These are phyloP conservation scores for Heliconius himera DNA, from an alignment of 1,140 invertebrate species.

Conservation along the genomic window DNA sequence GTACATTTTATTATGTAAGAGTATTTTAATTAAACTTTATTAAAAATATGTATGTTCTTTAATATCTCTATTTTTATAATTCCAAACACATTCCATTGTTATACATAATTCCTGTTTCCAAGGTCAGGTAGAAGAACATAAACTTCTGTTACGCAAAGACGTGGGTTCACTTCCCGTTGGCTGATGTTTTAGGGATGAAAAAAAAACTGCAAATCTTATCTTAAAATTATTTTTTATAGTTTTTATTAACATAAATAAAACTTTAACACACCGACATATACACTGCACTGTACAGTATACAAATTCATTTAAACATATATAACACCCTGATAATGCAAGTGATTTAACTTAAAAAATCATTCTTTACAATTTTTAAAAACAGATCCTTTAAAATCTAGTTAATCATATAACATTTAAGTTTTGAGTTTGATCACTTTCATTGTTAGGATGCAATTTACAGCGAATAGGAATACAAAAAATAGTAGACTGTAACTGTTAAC, in stretches of 20 bases:
- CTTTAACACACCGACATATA: constrained; percentile 40
- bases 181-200: not conserved
- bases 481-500: not conserved
- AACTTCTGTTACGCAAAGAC: too few relatives aligned
- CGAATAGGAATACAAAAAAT: constrained; percentile 6
- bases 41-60: not conserved
- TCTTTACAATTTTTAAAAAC: not conserved
- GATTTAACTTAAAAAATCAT: not conserved
- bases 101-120: too few relatives aligned
- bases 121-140: too few relatives aligned
- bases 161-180: not conserved
- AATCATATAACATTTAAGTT: too few relatives aligned
- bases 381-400: too few relatives aligned
- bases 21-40: not conserved
- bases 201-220: not conserved
- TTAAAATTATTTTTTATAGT: constrained; percentile 47
- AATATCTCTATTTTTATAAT: too few relatives aligned
- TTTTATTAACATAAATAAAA: constrained; percentile 58
- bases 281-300: not conserved
- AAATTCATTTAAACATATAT: not conserved
- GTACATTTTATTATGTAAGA: not conserved
- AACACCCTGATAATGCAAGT: not conserved
- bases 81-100: too few relatives aligned
- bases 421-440: not conserved
- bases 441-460: not conserved